Conservation (phyloP, 1,140 invertebrate genomes). For the Hyphantria cunea region DNA sequence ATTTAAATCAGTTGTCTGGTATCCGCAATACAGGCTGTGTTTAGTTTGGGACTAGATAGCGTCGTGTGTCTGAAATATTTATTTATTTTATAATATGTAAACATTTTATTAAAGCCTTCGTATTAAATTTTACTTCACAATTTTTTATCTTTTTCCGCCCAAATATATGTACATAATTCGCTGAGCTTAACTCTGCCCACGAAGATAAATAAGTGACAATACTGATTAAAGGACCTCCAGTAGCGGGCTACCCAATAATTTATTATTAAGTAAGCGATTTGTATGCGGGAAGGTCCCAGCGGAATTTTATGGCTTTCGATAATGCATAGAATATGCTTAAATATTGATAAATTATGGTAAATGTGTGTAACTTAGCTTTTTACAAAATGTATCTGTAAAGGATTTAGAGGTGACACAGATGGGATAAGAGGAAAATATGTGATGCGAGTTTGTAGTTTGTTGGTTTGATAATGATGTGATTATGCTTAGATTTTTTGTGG, state of each 20-base stretch:
- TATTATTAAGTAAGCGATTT: conserved; percentile 18
- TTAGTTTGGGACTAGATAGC: too few species aligned
- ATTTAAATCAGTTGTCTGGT: too few species aligned
- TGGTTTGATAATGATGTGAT: too few species aligned
- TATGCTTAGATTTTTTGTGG: too few species aligned
- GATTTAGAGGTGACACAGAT: not conserved
- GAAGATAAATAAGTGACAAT: conserved; percentile 6
- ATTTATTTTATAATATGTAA: too few species aligned
- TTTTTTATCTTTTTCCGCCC: too few species aligned
- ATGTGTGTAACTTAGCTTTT: conserved; percentile 6
- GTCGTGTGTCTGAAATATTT: too few species aligned
- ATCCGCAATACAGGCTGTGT: too few species aligned
- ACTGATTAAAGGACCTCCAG: conserved; percentile 6
- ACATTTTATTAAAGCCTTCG: too few species aligned
- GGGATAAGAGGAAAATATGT: too few species aligned
- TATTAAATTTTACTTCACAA: not conserved
- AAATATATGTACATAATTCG: too few species aligned
- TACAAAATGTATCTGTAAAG: not conserved
- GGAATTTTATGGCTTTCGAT: conserved; percentile 12
- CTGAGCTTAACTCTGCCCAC: not conserved
- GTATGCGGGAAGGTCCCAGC: conserved; percentile 7
- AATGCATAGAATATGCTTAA: conserved; percentile 21
- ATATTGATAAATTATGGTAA: conserved; percentile 18
- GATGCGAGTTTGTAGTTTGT: too few species aligned
- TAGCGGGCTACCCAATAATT: conserved; percentile 5